phyloP scores from a whole-genome alignment of 2,888 invertebrate genomes.

The Drosophila lacicola region DNA sequence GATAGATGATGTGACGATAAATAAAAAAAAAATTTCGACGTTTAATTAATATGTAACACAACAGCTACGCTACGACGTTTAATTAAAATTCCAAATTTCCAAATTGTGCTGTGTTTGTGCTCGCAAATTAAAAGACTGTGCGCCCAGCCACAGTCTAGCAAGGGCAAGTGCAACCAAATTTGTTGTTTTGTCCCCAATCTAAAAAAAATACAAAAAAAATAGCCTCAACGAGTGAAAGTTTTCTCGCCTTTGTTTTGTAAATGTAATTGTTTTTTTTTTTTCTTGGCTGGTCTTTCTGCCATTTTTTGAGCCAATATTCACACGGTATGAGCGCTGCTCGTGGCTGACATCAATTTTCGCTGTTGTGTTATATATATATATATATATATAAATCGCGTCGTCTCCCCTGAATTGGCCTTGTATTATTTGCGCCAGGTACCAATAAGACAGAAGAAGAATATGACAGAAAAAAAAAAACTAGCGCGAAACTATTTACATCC shows the following conservation, averaged over 20 bases:
- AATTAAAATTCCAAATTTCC: slow-evolving; percentile 69
- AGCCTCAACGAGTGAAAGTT: slow-evolving; percentile 70
- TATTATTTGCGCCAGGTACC: slow-evolving; percentile 75
- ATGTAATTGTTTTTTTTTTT: slow-evolving; percentile 65
- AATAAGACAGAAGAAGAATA: slow-evolving; percentile 46
- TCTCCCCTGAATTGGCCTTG: slow-evolving; percentile 68
- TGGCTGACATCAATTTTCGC: slow-evolving; percentile 57
- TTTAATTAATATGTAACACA: slow-evolving; percentile 64
- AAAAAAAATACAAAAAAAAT: slow-evolving; percentile 28
- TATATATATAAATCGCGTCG: slow-evolving; percentile 47
- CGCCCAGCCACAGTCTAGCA: slow-evolving; percentile 48
- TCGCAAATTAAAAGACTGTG: slow-evolving; percentile 46
- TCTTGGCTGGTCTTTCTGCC: slow-evolving; percentile 28
- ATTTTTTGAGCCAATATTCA: slow-evolving; percentile 55
- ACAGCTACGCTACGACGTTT: slow-evolving; percentile 56
- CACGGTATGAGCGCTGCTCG: slow-evolving; percentile 42
- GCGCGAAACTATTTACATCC: slow-evolving; percentile 70
- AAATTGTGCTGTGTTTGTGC: slow-evolving; percentile 54
- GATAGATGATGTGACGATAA: slow-evolving; percentile 72
- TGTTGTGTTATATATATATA: slow-evolving; percentile 30
- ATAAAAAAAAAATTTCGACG: slow-evolving; percentile 64
- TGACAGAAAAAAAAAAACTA: slow-evolving; percentile 49
- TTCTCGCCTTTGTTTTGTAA: slow-evolving; percentile 76
- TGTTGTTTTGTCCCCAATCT: slow-evolving; percentile 28
- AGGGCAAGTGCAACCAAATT: slow-evolving; percentile 52